Conservation (phyloP, 2,888 invertebrate genomes). For the Adela reaumurella region DNA sequence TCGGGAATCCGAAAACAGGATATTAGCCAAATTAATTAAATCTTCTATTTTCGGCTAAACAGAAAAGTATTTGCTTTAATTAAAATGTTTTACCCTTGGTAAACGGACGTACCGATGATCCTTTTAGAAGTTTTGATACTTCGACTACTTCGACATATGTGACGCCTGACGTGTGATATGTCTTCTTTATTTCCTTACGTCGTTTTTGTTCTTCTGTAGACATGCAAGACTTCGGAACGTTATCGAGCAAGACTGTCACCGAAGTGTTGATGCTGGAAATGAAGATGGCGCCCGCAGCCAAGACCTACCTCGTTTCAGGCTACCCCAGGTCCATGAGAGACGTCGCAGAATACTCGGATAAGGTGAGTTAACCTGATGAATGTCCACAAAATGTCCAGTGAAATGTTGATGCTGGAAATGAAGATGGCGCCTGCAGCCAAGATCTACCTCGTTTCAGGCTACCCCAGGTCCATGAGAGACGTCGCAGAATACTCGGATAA, state of each 20-base stretch:
- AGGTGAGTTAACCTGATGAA: conserved; percentile 51
- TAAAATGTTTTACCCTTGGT: too few species aligned
- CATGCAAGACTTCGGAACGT: conserved; percentile 82
- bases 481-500: conserved; percentile 90
- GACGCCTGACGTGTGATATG: too few species aligned
- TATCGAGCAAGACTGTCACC: conserved; percentile 83
- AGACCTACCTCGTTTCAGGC: conserved; percentile 84
- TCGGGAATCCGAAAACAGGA: too few species aligned
- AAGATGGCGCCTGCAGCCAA: conserved; percentile 88
- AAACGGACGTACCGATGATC: too few species aligned
- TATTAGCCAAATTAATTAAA: too few species aligned
- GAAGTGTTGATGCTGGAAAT: conserved; percentile 90
- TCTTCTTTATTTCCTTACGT: too few species aligned
- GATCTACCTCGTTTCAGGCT: conserved; percentile 84
- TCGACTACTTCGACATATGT: too few species aligned
- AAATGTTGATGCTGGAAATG: conserved; percentile 66
- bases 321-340: conserved; percentile 90
- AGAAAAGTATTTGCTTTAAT: too few species aligned
- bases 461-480: conserved; percentile 87
- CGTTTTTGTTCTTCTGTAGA: conserved; percentile 55
- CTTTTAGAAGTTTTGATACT: too few species aligned
- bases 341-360: conserved; percentile 87
- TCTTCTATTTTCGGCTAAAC: too few species aligned
- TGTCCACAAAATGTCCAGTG: too few species aligned
- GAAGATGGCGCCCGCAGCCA: conserved; percentile 87